Percentiles rank a stretch among this genome's conserved stretches.
Conservation (phyloP, 2,797 vertebrate genomes). For the Allobates femoralis region DNA sequence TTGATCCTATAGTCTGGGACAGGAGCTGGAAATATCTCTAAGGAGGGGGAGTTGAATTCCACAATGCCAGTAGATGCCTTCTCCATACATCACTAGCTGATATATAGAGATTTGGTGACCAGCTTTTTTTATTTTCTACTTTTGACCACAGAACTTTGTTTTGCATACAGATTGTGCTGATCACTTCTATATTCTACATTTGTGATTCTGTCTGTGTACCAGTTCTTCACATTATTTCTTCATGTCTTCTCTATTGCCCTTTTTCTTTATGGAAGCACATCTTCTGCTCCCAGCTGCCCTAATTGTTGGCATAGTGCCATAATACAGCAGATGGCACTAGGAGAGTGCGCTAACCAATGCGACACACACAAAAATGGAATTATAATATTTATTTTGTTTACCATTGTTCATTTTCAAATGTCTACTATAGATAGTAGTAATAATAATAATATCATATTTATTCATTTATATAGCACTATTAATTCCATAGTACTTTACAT, state of each 20-base stretch:
- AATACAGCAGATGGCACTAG: slow-evolving; percentile 88
- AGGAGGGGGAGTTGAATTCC: slow-evolving; percentile 51
- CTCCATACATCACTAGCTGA: neutral
- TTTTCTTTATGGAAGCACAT: slow-evolving; percentile 57
- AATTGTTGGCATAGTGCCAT: slow-evolving; percentile 86
- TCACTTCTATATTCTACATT: neutral
- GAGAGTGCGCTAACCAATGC: slow-evolving; percentile 77
- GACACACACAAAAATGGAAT: neutral
- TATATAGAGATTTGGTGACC: neutral
- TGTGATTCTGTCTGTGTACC: too few relatives aligned
- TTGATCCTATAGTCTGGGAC: slow-evolving; percentile 48
- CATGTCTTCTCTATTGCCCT: slow-evolving; percentile 66
- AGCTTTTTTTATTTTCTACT: neutral
- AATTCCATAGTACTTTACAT: too few relatives aligned
- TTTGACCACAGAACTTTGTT: neutral
- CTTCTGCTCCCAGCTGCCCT: slow-evolving; percentile 84
- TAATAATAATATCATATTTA: too few relatives aligned
- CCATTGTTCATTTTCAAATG: neutral
- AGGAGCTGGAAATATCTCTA: slow-evolving; percentile 39
- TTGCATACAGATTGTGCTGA: neutral
- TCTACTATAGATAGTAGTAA: too few relatives aligned
- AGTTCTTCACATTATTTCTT: slow-evolving; percentile 51
- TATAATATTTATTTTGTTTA: neutral
- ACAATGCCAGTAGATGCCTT: neutral
- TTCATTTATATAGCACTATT: too few relatives aligned